Percentiles rank a stretch among this genome's conserved stretches.
Conservation (phyloP, 1,140 invertebrate species). For the Zaprionus camerounensis region DNA sequence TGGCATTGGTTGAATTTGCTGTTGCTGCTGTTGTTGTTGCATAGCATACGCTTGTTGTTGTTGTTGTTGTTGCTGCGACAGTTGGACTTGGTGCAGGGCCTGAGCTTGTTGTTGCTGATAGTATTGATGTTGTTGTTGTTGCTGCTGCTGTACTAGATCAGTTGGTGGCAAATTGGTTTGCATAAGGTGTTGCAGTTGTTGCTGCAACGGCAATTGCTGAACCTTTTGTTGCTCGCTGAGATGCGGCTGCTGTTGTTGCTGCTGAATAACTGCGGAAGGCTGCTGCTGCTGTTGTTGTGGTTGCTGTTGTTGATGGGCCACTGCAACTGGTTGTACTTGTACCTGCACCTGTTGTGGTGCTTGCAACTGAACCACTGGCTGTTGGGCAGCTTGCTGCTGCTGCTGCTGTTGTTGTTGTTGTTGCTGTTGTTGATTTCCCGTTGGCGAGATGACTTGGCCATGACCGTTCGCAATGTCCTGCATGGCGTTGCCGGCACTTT, state of each 20-base stretch:
- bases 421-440: constrained; percentile 62
- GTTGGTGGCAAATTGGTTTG: constrained; percentile 61
- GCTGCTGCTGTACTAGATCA: constrained; percentile 63
- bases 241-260: constrained; percentile 79
- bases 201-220: constrained; percentile 80
- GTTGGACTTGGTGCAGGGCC: constrained; percentile 42
- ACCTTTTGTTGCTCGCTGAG: constrained; percentile 76
- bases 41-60: constrained; percentile 53
- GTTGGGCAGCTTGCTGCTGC: constrained; percentile 51
- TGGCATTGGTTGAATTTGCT: constrained; percentile 62
- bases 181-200: constrained; percentile 71
- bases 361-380: constrained; percentile 47
- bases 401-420: constrained; percentile 65
- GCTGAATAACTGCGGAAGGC: constrained; percentile 81
- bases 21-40: constrained; percentile 49
- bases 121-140: constrained; percentile 56
- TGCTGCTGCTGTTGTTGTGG: constrained; percentile 34
- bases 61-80: constrained; percentile 52
- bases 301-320: constrained; percentile 33
- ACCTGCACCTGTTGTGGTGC: constrained; percentile 52
- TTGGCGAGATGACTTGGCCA: constrained; percentile 67
- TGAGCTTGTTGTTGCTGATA: constrained; percentile 59
- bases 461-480: constrained; percentile 65
- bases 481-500: constrained; percentile 53
- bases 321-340: constrained; percentile 44